Conservation (phyloP, 2,888 invertebrate genomes). For the Mermis nigrescens region DNA sequence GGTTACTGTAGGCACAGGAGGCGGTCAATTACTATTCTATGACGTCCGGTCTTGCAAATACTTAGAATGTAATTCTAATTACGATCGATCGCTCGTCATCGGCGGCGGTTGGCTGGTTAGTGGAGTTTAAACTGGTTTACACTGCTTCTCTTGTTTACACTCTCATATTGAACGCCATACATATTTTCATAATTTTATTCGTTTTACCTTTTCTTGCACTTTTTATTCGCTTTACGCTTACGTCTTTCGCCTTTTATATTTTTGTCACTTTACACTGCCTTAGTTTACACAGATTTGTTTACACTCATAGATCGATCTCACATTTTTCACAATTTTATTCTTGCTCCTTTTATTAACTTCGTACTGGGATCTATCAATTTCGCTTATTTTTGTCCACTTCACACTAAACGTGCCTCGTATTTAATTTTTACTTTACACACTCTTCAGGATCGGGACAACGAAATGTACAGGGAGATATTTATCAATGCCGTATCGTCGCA, state of each 20-base stretch:
- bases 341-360: too few species aligned
- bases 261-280: too few species aligned
- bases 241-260: too few species aligned
- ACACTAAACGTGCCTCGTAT: background rate
- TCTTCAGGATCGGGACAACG: constrained; percentile 29
- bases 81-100: background rate
- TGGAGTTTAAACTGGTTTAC: background rate
- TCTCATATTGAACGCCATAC: too few species aligned
- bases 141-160: background rate
- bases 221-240: too few species aligned
- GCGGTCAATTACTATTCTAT: constrained; percentile 77
- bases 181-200: too few species aligned
- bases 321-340: too few species aligned
- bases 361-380: too few species aligned
- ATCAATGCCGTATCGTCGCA: constrained; percentile 53
- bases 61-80: constrained; percentile 50
- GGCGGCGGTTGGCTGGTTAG: constrained; percentile 71
- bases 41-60: constrained; percentile 76
- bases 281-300: too few species aligned
- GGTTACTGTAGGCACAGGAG: constrained; percentile 76
- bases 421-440: background rate
- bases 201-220: too few species aligned
- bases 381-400: too few species aligned
- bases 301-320: too few species aligned
- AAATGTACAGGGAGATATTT: constrained; percentile 31